Evolutionary conservation across 2,888 invertebrate genomes (phyloP).

Genomic region (Drosophila ochracea): DNA sequence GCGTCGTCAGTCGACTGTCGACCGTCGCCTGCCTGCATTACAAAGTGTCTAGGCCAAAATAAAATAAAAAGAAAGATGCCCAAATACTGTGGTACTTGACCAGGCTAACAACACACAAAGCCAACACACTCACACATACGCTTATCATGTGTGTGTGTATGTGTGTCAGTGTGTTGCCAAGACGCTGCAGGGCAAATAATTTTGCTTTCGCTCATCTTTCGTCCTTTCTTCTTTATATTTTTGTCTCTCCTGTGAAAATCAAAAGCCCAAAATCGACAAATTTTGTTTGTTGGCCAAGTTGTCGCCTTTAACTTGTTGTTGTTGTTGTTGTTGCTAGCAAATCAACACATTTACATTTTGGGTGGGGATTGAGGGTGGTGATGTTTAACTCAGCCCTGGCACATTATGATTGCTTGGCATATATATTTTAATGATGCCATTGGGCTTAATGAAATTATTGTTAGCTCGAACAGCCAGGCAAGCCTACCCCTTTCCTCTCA

Average conservation of each 20-base stretch:
- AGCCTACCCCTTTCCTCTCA: background rate
- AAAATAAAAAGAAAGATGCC: conserved; percentile 30
- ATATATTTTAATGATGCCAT: conserved; percentile 78
- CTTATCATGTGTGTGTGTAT: conserved; percentile 24
- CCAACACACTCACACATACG: conserved; percentile 4
- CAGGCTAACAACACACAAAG: conserved; percentile 30
- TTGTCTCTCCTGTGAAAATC: conserved; percentile 26
- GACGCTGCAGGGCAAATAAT: conserved; percentile 67
- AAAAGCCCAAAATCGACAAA: conserved; percentile 30
- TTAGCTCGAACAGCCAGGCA: conserved; percentile 46
- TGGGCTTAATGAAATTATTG: conserved; percentile 81
- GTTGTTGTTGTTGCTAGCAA: conserved; percentile 24
- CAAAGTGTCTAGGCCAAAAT: conserved; percentile 48
- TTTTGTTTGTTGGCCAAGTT: conserved; percentile 59
- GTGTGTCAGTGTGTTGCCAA: conserved; percentile 63
- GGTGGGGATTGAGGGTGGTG: conserved; percentile 36
- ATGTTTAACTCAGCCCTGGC: conserved; percentile 10
- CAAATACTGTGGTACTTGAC: conserved; percentile 46
- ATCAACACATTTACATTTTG: conserved; percentile 62
- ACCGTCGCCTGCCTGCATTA: conserved; percentile 50
- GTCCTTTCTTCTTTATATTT: background rate
- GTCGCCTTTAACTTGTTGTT: conserved; percentile 51
- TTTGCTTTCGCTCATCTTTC: conserved; percentile 19
- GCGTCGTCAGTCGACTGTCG: conserved; percentile 36
- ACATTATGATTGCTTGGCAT: conserved; percentile 77